These are phyloP conservation scores for Clinocottus analis DNA, from an alignment of 2,113 vertebrate genomes.

Conservation along the genomic window DNA sequence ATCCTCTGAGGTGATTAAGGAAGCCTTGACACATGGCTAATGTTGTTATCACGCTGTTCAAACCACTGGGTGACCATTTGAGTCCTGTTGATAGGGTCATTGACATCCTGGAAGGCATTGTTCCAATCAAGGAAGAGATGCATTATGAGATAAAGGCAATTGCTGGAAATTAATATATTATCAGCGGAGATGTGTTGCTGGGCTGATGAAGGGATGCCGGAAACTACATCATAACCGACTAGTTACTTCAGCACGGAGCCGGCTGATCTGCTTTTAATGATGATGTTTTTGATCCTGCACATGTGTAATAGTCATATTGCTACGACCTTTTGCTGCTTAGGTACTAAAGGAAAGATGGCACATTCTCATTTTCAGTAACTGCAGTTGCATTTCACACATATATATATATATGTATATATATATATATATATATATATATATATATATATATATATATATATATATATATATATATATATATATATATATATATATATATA, in stretches of 20 bases:
- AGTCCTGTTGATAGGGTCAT: conserved; percentile 71
- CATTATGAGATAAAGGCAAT: conserved; percentile 64
- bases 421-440: too few relatives aligned
- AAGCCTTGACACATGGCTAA: conserved; percentile 79
- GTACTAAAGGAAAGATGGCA: background rate
- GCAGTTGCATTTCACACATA: too few relatives aligned
- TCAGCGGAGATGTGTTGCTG: conserved; percentile 44
- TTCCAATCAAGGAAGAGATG: conserved; percentile 66
- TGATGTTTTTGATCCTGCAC: conserved; percentile 12
- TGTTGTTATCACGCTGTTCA: conserved; percentile 75
- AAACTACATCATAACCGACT: conserved; percentile 20
- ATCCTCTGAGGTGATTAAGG: conserved; percentile 73
- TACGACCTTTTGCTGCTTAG: background rate
- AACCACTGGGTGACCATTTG: conserved; percentile 76
- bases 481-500: too few relatives aligned
- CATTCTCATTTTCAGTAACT: background rate
- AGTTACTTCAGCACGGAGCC: conserved; percentile 2
- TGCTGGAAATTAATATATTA: conserved; percentile 60
- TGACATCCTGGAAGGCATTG: conserved; percentile 73
- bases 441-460: too few relatives aligned
- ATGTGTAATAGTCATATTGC: background rate
- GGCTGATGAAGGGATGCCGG: conserved; percentile 17
- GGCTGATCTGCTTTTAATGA: background rate
- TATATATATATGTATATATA: too few relatives aligned
- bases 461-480: too few relatives aligned